Base-by-base conservation (phyloP, 2,797 vertebrate genomes). In the Chelon auratus region DNA sequence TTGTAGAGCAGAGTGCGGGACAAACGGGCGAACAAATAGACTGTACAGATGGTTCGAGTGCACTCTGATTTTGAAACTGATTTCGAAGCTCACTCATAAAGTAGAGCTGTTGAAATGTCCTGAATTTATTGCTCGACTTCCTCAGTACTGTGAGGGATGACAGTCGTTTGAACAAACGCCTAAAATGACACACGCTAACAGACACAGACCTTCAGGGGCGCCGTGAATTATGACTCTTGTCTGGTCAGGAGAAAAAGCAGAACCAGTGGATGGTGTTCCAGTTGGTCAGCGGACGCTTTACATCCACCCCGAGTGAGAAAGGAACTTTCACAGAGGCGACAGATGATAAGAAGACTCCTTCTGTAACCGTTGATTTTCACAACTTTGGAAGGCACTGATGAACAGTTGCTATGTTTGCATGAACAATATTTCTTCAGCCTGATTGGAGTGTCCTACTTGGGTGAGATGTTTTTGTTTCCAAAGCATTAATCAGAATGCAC, bases 1-100 rank as follows among this genome's bases (percentile, higher is more conserved):
- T 17, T 15, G 4, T 33, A 64, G 14, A 75, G 64, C 72, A 55
- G 40, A 62, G 55, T 40, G 56, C 59, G 36, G 65, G 81, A 81
- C 71, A 80, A 76, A 70, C 13, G 50, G 51, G 68, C 60, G 72
- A 83, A 83, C 84, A 83, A 82, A 83, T 69, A 78, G 83, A 77
- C 64, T 57, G 55, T 53, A 71, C 18, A 47, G 63, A 67, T 10
- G 50, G 9, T 77, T 76, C 64, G 37, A 61, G 39, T 40, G 20
- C 22, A 30, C 42, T 33, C 40, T 53, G n/a, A 47, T 42, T 55
- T 13, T 0, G 4, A 54, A 66, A 65, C 43, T 3, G 7, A 1
- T 22, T 22, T 22, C 22, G 22, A 10, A 12, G 20, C 54, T 81
- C 18, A 33, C 9, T 5, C 24, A 3, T 61, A 64, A 39, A 64